phyloP scores from a whole-genome alignment of 2,797 vertebrate genomes.

The Cossypha caffra region DNA sequence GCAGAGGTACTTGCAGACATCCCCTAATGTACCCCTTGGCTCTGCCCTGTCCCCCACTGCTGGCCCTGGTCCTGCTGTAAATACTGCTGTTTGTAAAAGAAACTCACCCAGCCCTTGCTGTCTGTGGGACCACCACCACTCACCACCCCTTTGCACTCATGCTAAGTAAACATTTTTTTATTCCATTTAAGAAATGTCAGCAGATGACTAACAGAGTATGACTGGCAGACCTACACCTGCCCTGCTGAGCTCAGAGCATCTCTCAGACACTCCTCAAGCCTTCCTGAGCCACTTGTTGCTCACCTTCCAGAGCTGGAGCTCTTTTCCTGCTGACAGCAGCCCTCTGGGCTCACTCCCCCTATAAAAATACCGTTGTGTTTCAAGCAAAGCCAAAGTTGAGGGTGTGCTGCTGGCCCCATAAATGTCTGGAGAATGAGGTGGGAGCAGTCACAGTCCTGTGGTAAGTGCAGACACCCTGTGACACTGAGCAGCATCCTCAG shows the following conservation, averaged over 20 bases:
- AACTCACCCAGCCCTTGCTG: neutral
- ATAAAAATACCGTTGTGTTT: neutral
- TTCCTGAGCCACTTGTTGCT: neutral
- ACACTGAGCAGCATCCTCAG: neutral
- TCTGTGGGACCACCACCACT: neutral
- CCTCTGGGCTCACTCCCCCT: neutral
- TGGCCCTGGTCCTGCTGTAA: neutral
- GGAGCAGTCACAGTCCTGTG: neutral
- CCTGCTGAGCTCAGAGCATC: neutral
- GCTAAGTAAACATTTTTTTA: neutral
- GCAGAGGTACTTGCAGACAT: neutral
- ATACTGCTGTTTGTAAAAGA: neutral
- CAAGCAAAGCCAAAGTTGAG: neutral
- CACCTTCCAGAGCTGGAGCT: neutral
- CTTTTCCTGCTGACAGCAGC: neutral
- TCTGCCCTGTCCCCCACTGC: neutral
- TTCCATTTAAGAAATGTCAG: neutral
- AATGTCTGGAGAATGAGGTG: neutral
- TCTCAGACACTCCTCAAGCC: neutral
- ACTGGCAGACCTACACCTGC: neutral
- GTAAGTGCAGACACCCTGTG: accelerated
- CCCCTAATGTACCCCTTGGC: neutral
- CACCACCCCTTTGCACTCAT: neutral
- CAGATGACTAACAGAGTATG: neutral
- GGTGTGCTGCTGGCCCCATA: neutral